Evolutionary conservation across 2,113 vertebrate genomes (phyloP).

Genomic region (Puffinus mauretanicus): DNA sequence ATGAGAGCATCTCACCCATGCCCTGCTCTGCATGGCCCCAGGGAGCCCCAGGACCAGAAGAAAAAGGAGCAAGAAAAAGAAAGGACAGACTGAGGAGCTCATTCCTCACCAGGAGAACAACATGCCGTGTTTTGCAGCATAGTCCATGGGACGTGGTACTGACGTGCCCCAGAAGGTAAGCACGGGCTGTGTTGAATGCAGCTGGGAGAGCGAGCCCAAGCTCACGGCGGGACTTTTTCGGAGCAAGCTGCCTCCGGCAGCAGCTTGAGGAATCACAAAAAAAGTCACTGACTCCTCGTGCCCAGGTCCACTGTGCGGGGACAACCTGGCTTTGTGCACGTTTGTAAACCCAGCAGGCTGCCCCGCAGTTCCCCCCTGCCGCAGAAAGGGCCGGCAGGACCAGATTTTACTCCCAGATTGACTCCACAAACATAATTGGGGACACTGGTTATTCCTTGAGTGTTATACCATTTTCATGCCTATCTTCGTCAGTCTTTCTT

Average conservation of each 20-base stretch:
- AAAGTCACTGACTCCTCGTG: neutral
- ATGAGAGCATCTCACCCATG: neutral
- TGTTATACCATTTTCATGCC: neutral
- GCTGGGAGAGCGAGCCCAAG: neutral
- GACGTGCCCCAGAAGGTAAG: neutral
- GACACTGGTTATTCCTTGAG: neutral
- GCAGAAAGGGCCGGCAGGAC: neutral
- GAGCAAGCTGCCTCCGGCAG: neutral
- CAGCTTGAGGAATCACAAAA: neutral
- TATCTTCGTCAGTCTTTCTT: neutral
- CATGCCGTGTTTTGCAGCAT: rapidly evolving
- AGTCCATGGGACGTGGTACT: too few relatives aligned
- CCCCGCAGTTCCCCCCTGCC: rapidly evolving
- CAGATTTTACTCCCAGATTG: neutral
- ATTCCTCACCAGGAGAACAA: neutral
- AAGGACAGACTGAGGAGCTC: neutral
- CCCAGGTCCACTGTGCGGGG: rapidly evolving
- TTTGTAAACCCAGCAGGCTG: too few relatives aligned
- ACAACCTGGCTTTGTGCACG: rapidly evolving
- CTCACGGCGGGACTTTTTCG: rapidly evolving
- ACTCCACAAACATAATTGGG: neutral
- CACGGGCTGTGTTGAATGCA: neutral
- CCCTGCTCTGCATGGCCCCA: rapidly evolving
- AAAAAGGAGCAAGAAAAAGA: neutral
- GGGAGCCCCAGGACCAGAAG: neutral